A percentile compares a stretch with the other conserved stretches of the same genome.
phyloP scores from a whole-genome alignment of 1,140 invertebrate genomes.

The Amphibalanus amphitrite region DNA sequence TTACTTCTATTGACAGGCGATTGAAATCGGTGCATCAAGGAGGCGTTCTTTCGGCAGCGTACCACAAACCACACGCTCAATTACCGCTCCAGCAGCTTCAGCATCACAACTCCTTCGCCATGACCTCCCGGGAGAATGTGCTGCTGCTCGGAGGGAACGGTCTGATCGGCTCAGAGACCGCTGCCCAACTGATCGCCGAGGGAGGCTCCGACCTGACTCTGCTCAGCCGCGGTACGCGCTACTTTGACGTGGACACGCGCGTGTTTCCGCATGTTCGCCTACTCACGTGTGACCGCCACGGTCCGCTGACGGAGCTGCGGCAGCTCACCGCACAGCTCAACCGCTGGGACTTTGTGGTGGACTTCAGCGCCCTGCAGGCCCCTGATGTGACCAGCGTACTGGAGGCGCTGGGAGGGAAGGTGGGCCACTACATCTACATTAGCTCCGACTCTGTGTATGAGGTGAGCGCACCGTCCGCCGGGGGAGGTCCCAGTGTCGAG shows the following conservation, averaged over 20 bases:
- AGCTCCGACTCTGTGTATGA: conserved; percentile 12
- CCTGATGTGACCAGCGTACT: conserved; percentile 6
- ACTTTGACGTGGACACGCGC: conserved; percentile 9
- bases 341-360: conserved; percentile 9
- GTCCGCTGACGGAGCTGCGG: conserved; percentile 7
- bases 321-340: conserved; percentile 1
- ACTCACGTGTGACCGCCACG: conserved; percentile 10
- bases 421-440: conserved; percentile 11
- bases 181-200: conserved; percentile 6
- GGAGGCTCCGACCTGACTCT: conserved; percentile 7
- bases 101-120: too few species aligned
- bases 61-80: too few species aligned
- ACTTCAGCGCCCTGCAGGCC: conserved; percentile 6
- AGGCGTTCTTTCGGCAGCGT: too few species aligned
- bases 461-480: conserved; percentile 8
- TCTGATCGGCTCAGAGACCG: conserved; percentile 11
- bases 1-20: too few species aligned
- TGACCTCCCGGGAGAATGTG: background rate
- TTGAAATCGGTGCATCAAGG: too few species aligned
- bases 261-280: conserved; percentile 6
- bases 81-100: too few species aligned
- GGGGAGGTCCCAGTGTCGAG: conserved; percentile 4
- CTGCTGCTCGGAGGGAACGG: conserved; percentile 12
- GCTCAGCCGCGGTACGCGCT: conserved; percentile 7
- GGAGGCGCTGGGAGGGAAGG: conserved; percentile 6